Evolutionary conservation across 2,797 vertebrate genomes (phyloP).

Genomic region (Aselliscus stoliczkanus): DNA sequence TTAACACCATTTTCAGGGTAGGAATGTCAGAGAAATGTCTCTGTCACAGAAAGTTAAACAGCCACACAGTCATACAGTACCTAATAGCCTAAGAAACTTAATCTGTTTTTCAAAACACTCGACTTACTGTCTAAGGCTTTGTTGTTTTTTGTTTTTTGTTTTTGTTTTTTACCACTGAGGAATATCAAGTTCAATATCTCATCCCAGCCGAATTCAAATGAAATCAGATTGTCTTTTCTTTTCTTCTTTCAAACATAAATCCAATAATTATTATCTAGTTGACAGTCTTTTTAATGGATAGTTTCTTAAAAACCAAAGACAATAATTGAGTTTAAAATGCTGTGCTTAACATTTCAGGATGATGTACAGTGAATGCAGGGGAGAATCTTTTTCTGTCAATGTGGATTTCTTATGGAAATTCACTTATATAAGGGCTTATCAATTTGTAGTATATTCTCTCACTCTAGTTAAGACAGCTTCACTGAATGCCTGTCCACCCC

Average conservation of each 20-base stretch:
- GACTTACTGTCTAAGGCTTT: background rate
- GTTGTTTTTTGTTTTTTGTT: too few relatives aligned
- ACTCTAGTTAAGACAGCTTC: slow-evolving; percentile 46
- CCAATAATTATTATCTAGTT: slow-evolving; percentile 39
- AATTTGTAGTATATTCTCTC: slow-evolving; percentile 32
- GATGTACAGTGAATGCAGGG: background rate
- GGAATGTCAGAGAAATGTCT: background rate
- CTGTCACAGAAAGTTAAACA: slow-evolving; percentile 41
- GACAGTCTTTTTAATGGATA: background rate
- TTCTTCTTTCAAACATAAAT: slow-evolving; percentile 44
- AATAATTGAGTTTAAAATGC: slow-evolving; percentile 42
- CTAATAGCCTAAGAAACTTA: slow-evolving; percentile 19
- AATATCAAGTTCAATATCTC: slow-evolving; percentile 23
- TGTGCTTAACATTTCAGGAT: slow-evolving; percentile 32
- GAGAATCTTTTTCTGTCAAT: background rate
- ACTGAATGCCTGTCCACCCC: background rate
- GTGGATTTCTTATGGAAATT: slow-evolving; percentile 56
- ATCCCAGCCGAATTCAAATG: background rate
- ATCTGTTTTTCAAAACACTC: slow-evolving; percentile 19
- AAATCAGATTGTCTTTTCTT: slow-evolving; percentile 35
- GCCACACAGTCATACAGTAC: background rate
- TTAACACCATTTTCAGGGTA: background rate
- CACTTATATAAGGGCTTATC: slow-evolving; percentile 6
- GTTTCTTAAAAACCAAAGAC: slow-evolving; percentile 21
- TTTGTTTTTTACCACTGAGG: background rate